Evolutionary conservation across 1,140 invertebrate genomes (phyloP), one percentile per base, ranked within the genome.

Genomic region (Drosophila melanica): DNA sequence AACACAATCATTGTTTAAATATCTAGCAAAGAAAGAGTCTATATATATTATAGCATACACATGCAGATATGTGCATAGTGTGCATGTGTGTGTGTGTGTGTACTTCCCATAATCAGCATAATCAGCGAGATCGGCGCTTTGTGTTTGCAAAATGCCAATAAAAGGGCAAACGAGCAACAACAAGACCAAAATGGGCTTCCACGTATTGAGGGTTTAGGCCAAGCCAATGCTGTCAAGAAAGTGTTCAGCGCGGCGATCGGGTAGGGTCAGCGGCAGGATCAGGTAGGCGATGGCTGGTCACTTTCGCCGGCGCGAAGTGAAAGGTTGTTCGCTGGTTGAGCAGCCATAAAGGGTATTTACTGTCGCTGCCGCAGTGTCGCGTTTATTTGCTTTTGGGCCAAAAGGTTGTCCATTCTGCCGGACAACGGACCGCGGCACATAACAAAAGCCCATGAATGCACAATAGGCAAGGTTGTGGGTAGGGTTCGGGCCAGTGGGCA

Each of bases 391-490:
- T 35, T 64, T 65, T 50, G 62, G 64, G 47, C 67, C 69, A 45
- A 77, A 71, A 66, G 74, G 74, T 64, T 60, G 55, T 37, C 35
- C 72, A 79, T 72, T 81, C 79, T 60, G 44, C 64, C 20, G 74
- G 23, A 51, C 35, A 27, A 23, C 37, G 59, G 35, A 27, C 27
- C 16, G 37, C 35, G 57, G 50, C n/a, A 35, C 57, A 54, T 54
- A 68, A 89, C 79, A 89, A 81, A 82, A 80, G 76, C 63, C 45
- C 63, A 48, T 54, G 60, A 33, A 73, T 73, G 48, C 66, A 89
- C 85, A 89, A 89, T 89, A 89, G 84, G 84, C 85, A 89, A 90
- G 84, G 84, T 89, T 89, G 84, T 63, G 82, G 82, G 75, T 86
- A 79, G 78, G 78, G 77, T 86, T 75, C 37, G 45, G 11, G 8